phyloP scores from a whole-genome alignment of 2,888 invertebrate species.

The Drosophila borealis region DNA sequence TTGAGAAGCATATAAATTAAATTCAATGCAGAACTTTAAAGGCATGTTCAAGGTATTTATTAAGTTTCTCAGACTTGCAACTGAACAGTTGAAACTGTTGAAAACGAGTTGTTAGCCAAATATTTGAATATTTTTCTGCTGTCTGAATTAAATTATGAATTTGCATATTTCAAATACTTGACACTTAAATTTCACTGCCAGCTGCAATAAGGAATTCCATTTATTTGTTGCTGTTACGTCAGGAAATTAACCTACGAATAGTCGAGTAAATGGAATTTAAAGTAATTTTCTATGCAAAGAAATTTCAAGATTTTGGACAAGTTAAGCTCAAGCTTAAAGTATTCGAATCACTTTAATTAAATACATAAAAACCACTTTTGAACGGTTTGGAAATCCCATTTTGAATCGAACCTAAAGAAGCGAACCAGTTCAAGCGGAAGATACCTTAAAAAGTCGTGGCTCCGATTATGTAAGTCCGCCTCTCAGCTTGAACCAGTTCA shows the following conservation, averaged over 20 bases:
- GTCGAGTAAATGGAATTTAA: not conserved
- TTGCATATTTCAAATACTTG: constrained; percentile 26
- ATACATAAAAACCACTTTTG: too few species aligned
- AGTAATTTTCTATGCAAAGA: constrained; percentile 1
- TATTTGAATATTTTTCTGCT: constrained; percentile 1
- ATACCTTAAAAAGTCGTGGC: too few species aligned
- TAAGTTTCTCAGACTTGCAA: constrained; percentile 12
- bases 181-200: constrained; percentile 15
- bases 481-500: too few species aligned
- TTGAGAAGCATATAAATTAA: constrained; percentile 10
- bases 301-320: not conserved
- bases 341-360: too few species aligned
- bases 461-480: too few species aligned
- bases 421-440: too few species aligned
- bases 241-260: too few species aligned
- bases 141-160: constrained; percentile 12
- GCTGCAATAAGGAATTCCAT: too few species aligned
- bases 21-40: not conserved
- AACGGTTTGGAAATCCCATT: too few species aligned
- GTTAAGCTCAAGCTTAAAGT: too few species aligned
- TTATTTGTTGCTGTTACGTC: too few species aligned
- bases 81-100: constrained; percentile 19
- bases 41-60: constrained; percentile 19
- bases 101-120: constrained; percentile 15
- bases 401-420: too few species aligned